phyloP scores from a whole-genome alignment of 2,113 vertebrate species.

The Myotis davidii region DNA sequence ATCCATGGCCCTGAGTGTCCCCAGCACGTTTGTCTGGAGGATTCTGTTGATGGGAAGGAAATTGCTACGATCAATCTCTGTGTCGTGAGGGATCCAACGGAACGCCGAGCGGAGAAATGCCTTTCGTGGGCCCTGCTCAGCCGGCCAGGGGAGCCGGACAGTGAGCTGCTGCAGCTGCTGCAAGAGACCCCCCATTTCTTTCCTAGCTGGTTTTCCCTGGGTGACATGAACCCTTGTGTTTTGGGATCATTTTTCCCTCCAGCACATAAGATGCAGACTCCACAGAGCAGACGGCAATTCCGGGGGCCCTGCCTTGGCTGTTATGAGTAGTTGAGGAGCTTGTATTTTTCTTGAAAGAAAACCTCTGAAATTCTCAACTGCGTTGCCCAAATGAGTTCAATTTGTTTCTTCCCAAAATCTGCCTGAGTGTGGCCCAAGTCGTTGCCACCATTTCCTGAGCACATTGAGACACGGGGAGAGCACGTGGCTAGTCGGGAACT shows the following conservation, averaged over 20 bases:
- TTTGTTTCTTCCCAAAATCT: constrained; percentile 30
- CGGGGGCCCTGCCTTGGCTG: neutral
- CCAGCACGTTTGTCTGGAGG: constrained; percentile 76
- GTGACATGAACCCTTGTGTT: neutral
- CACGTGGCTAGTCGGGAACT: neutral
- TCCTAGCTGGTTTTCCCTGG: neutral
- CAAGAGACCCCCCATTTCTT: constrained; percentile 39
- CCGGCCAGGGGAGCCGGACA: constrained; percentile 21
- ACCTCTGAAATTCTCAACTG: constrained; percentile 36
- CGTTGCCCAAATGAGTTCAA: constrained; percentile 30
- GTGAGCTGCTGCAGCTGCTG: constrained; percentile 58
- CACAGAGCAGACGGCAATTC: neutral
- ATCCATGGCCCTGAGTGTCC: constrained; percentile 67
- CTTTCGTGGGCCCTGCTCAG: constrained; percentile 58
- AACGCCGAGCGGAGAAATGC: constrained; percentile 70
- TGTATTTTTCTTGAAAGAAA: constrained; percentile 65
- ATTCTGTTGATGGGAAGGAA: constrained; percentile 79
- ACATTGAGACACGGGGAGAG: neutral
- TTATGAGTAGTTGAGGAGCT: neutral
- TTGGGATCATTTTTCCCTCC: constrained; percentile 26
- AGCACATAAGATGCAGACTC: neutral
- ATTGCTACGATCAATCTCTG: constrained; percentile 81
- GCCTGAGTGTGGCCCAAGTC: neutral
- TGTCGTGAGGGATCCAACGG: constrained; percentile 64
- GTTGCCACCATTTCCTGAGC: neutral